phyloP scores from a whole-genome alignment of 2,113 vertebrate genomes.

The Lota lota region DNA sequence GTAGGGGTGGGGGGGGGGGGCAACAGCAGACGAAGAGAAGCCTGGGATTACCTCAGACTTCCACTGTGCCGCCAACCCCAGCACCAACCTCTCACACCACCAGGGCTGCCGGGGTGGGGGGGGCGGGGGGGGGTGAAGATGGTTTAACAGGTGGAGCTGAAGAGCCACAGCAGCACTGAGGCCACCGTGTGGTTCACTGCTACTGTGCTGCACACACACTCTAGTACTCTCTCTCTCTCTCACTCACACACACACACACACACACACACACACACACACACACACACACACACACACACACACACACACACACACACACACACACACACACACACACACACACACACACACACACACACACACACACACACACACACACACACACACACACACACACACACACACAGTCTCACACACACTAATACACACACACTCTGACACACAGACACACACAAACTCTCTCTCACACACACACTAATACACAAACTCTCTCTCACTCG shows the following conservation, averaged over 20 bases:
- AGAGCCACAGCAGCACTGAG: conserved; percentile 52
- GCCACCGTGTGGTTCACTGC: conserved; percentile 44
- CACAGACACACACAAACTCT: not conserved
- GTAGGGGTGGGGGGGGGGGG: conserved; percentile 22
- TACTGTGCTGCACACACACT: conserved; percentile 28
- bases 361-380: not conserved
- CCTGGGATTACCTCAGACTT: conserved; percentile 58
- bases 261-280: not conserved
- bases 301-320: not conserved
- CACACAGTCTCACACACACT: not conserved
- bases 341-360: not conserved
- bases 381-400: not conserved
- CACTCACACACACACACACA: not conserved
- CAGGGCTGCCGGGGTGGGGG: conserved; percentile 23
- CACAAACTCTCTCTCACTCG: no score
- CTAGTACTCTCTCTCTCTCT: not conserved
- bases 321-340: not conserved
- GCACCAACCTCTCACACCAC: conserved; percentile 46
- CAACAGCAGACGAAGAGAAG: conserved; percentile 49
- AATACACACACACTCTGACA: not conserved
- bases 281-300: not conserved
- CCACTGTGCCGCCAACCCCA: conserved; percentile 39
- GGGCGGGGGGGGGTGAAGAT: no score
- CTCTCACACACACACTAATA: no score
- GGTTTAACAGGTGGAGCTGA: conserved; percentile 61